Evolutionary conservation across 2,888 invertebrate species (phyloP).

Genomic region (Lathronympha strigana): DNA sequence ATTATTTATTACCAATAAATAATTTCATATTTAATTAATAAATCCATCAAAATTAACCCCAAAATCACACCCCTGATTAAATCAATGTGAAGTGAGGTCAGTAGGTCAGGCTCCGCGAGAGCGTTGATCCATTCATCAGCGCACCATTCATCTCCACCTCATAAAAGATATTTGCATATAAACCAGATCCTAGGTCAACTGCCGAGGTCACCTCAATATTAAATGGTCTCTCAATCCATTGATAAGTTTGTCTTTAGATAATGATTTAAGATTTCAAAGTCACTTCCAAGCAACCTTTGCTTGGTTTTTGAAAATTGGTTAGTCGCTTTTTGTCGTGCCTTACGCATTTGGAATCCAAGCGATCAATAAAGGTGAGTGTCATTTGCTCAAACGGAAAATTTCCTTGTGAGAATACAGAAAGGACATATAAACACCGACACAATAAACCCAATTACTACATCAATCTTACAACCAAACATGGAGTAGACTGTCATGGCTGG

Average conservation of each 20-base stretch:
- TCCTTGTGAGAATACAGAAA: background rate
- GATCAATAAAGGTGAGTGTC: slow-evolving; percentile 13
- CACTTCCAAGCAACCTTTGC: slow-evolving; percentile 7
- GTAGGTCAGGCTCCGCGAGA: slow-evolving; percentile 51
- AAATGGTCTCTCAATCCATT: slow-evolving; percentile 24
- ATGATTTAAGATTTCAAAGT: slow-evolving; percentile 2
- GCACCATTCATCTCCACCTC: slow-evolving; percentile 51
- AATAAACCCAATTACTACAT: slow-evolving; percentile 11
- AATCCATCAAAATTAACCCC: slow-evolving; percentile 11
- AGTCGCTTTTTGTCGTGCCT: background rate
- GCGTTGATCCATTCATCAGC: slow-evolving; percentile 55
- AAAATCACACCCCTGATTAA: slow-evolving; percentile 20
- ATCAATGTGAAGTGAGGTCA: slow-evolving; percentile 46
- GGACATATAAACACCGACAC: background rate
- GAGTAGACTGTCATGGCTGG: background rate
- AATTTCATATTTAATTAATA: too few relatives aligned
- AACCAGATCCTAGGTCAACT: slow-evolving; percentile 47
- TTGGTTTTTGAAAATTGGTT: background rate
- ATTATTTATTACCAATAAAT: too few relatives aligned
- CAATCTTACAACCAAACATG: slow-evolving; percentile 5
- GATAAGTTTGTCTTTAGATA: slow-evolving; percentile 12
- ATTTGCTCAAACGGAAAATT: background rate
- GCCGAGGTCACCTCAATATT: slow-evolving; percentile 42
- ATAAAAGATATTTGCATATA: slow-evolving; percentile 56
- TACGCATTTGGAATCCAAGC: background rate